Conservation (phyloP, 2,113 vertebrate genomes). For the Corydoras sp. region DNA sequence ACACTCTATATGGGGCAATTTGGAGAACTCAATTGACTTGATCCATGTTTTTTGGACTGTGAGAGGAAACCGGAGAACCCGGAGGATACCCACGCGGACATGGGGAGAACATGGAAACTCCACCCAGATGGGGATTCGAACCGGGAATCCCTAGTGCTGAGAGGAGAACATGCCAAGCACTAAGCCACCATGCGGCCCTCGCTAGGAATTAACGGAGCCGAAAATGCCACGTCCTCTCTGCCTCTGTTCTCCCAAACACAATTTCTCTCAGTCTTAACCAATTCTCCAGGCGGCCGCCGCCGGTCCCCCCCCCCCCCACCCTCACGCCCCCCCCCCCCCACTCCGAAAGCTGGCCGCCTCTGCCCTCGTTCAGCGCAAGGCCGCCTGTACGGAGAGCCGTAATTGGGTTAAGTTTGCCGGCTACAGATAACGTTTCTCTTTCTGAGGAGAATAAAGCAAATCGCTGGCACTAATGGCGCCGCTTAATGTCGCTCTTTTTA, state of each 20-base stretch:
- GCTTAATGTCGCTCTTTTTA: conserved; percentile 69
- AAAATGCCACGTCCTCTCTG: conserved; percentile 12
- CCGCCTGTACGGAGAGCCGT: conserved; percentile 68
- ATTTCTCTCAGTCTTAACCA: conserved; percentile 39
- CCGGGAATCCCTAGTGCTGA: too few species aligned
- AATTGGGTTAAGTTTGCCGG: conserved; percentile 80
- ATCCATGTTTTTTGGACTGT: too few species aligned
- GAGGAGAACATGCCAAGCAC: too few species aligned
- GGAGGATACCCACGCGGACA: too few species aligned
- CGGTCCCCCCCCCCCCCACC: not conserved
- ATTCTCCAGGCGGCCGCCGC: conserved; percentile 38
- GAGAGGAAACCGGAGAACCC: too few species aligned
- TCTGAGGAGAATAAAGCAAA: conserved; percentile 67
- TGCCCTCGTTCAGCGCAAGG: conserved; percentile 56
- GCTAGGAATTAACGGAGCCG: not conserved
- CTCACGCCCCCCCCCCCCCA: conserved; percentile 33
- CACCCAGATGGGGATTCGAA: too few species aligned
- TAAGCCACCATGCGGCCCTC: not conserved
- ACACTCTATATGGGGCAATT: too few species aligned
- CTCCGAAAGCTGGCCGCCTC: conserved; percentile 45
- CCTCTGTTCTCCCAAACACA: conserved; percentile 38
- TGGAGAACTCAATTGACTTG: too few species aligned
- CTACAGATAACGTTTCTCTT: conserved; percentile 77
- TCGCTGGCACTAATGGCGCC: conserved; percentile 72
- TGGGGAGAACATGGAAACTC: too few species aligned